A percentile compares a stretch with the other conserved stretches of the same genome.
phyloP scores from a whole-genome alignment of 2,888 invertebrate species.

The Cheiracanthium punctorium region DNA sequence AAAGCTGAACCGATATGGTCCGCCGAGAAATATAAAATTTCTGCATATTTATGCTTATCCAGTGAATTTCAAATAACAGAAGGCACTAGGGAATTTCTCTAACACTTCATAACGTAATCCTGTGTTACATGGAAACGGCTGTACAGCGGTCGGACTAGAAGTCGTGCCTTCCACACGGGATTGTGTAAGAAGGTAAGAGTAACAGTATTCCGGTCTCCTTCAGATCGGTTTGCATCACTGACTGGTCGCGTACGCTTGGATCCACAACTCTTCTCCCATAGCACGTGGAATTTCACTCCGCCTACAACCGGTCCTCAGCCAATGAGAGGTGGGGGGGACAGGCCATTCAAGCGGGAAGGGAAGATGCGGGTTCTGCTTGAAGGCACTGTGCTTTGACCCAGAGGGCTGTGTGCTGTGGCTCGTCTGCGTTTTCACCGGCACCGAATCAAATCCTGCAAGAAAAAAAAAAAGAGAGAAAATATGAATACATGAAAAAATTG shows the following conservation, averaged over 20 bases:
- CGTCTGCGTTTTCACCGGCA: constrained; percentile 3
- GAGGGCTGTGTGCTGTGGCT: background rate
- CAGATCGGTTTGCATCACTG: constrained; percentile 22
- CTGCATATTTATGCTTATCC: background rate
- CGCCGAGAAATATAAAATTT: background rate
- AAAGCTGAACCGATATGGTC: constrained; percentile 22
- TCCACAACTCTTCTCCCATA: constrained; percentile 7
- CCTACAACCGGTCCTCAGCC: constrained; percentile 29
- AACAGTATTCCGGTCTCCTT: constrained; percentile 16
- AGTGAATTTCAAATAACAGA: background rate
- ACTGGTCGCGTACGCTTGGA: constrained; percentile 10
- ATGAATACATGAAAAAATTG: constrained; percentile 24
- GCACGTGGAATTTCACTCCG: constrained; percentile 50
- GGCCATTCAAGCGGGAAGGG: constrained; percentile 40
- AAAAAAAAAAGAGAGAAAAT: constrained; percentile 11
- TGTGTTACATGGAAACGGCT: background rate
- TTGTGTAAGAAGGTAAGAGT: background rate
- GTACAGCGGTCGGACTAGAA: constrained; percentile 9
- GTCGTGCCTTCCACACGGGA: constrained; percentile 24
- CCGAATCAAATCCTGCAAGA: constrained; percentile 48
- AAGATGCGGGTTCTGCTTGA: constrained; percentile 35
- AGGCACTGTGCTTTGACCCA: constrained; percentile 4
- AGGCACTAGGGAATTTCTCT: constrained; percentile 28
- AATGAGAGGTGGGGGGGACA: constrained; percentile 19
- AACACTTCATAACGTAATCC: constrained; percentile 17